Conservation (phyloP, 1,140 invertebrate species). For the Eumeta japonica region DNA sequence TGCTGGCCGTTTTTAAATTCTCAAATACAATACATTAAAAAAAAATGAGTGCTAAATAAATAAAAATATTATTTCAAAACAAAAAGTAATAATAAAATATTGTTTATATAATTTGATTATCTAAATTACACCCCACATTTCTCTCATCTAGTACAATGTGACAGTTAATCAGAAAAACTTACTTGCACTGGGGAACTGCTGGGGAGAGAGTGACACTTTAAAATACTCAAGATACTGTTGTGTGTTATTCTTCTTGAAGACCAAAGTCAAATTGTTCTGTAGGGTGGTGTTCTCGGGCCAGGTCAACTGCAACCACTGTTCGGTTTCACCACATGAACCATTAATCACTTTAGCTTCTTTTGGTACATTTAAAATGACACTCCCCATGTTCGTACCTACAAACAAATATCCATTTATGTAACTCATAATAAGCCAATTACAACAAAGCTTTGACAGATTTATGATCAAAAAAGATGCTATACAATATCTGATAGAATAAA, state of each 20-base stretch:
- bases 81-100: too few relatives aligned
- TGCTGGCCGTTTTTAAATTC: too few relatives aligned
- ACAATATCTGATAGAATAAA: not conserved
- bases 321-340: constrained; percentile 46
- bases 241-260: constrained; percentile 53
- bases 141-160: too few relatives aligned
- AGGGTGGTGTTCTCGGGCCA: constrained; percentile 37
- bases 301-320: constrained; percentile 48
- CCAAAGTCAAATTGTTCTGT: constrained; percentile 35
- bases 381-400: constrained; percentile 21
- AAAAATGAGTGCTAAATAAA: too few relatives aligned
- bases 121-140: too few relatives aligned
- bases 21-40: too few relatives aligned
- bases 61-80: too few relatives aligned
- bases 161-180: too few relatives aligned
- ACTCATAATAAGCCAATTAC: not conserved
- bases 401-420: not conserved
- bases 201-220: too few relatives aligned
- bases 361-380: constrained; percentile 49
- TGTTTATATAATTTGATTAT: too few relatives aligned
- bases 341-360: constrained; percentile 26
- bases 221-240: not conserved
- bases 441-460: not conserved
- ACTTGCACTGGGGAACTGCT: constrained; percentile 33
- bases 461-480: not conserved